Conservation (phyloP, 2,113 vertebrate genomes). For the Origma solitaria region DNA sequence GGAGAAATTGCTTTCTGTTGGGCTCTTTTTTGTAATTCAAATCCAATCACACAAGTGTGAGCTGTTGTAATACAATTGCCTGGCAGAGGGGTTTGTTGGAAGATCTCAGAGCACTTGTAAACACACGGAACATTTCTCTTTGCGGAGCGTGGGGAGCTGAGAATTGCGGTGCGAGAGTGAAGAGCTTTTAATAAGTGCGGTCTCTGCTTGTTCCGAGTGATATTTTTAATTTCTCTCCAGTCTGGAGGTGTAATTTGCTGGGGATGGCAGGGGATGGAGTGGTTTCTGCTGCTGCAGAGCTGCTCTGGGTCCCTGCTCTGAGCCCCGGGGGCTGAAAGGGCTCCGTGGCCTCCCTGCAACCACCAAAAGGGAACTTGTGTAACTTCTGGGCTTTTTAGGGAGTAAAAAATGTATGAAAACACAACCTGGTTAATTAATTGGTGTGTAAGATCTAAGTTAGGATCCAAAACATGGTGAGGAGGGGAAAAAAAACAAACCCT, state of each 20-base stretch:
- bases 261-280: neutral
- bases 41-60: neutral
- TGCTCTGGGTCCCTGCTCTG: neutral
- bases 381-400: neutral
- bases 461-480: rapidly evolving
- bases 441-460: neutral
- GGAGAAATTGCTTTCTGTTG: neutral
- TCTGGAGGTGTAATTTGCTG: neutral
- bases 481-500: neutral
- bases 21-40: slow-evolving; percentile 30
- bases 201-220: neutral
- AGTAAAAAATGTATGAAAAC: neutral
- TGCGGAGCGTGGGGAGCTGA: neutral
- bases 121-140: neutral
- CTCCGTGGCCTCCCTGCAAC: neutral
- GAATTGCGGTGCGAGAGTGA: neutral
- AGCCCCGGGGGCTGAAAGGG: neutral
- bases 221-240: neutral
- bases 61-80: neutral
- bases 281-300: neutral
- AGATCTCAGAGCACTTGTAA: slow-evolving; percentile 3
- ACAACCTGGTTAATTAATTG: neutral
- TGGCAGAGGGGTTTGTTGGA: neutral
- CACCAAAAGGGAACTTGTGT: neutral
- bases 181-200: neutral